phyloP scores from a whole-genome alignment of 2,888 invertebrate genomes.

The Seira ritae region DNA sequence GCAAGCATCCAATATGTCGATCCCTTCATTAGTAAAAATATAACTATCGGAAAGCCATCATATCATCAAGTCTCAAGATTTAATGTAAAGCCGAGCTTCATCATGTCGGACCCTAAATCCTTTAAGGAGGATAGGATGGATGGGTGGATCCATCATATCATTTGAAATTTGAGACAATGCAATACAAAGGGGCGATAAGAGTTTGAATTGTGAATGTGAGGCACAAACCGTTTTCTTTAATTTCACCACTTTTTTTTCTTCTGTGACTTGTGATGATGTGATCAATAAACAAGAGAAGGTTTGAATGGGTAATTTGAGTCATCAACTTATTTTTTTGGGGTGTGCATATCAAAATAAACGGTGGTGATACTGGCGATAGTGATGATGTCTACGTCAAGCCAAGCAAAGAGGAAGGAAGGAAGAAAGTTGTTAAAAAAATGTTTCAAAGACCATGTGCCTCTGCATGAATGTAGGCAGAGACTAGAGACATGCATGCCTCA shows the following conservation, averaged over 20 bases:
- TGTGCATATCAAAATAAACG: conserved; percentile 9
- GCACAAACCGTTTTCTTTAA: background rate
- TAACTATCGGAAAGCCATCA: background rate
- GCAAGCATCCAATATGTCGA: background rate
- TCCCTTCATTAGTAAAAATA: background rate
- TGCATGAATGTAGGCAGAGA: too few relatives aligned
- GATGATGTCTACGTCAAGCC: background rate
- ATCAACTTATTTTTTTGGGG: background rate
- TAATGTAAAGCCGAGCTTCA: background rate
- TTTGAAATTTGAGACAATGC: too few relatives aligned
- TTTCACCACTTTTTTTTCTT: conserved; percentile 4
- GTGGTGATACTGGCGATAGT: background rate
- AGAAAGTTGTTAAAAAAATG: conserved; percentile 35
- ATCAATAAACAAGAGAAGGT: background rate
- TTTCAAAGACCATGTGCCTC: background rate
- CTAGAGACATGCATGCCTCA: background rate
- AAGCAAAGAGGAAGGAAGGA: conserved; percentile 26
- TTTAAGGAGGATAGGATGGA: too few relatives aligned
- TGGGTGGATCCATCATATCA: background rate
- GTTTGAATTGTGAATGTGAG: background rate
- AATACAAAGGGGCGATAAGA: background rate
- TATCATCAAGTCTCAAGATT: background rate
- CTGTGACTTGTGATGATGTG: background rate
- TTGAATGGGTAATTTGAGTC: conserved; percentile 7
- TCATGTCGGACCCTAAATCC: too few relatives aligned